These are phyloP conservation scores for Eriocheir sinensis DNA, from an alignment of 1,140 invertebrate species.

Conservation along the genomic window DNA sequence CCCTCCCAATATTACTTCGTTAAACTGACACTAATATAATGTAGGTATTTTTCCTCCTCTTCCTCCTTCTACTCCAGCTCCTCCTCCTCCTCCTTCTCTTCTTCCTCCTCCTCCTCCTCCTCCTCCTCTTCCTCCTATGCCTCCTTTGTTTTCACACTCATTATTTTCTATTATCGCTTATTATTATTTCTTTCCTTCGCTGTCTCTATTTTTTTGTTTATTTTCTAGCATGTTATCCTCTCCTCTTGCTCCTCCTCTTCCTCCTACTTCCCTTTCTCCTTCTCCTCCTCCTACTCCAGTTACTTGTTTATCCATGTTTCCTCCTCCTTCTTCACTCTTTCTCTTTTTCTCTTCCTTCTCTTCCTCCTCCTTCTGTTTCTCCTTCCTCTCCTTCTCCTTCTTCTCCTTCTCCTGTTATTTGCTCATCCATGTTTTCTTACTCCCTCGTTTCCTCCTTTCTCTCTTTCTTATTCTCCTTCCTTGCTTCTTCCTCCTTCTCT, in stretches of 20 bases:
- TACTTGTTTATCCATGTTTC: too few relatives aligned
- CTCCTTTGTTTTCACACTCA: not conserved
- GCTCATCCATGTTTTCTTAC: not conserved
- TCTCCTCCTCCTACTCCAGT: not conserved
- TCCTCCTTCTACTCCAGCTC: not conserved
- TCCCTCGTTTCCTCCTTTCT: slow-evolving; percentile 9
- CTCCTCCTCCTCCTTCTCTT: not conserved
- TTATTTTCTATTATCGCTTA: not conserved
- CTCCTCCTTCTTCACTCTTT: not conserved
- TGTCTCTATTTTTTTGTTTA: not conserved
- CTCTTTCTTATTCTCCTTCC: not conserved
- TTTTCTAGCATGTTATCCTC: not conserved
- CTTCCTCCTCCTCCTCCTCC: not conserved
- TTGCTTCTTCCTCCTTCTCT: too few relatives aligned
- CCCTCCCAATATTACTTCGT: slow-evolving; percentile 24
- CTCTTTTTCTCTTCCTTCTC: not conserved
- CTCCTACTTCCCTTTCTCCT: not conserved
- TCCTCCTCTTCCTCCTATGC: not conserved
- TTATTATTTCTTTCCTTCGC: slow-evolving; percentile 16
- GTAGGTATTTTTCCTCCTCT: slow-evolving; percentile 1
- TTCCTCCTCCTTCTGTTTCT: too few relatives aligned
- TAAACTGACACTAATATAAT: slow-evolving; percentile 18
- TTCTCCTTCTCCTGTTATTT: not conserved
- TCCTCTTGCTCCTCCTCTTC: too few relatives aligned
- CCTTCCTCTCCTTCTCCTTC: too few relatives aligned